Evolutionary conservation across 2,113 vertebrate genomes (phyloP).

Genomic region (Dicaeum eximium): DNA sequence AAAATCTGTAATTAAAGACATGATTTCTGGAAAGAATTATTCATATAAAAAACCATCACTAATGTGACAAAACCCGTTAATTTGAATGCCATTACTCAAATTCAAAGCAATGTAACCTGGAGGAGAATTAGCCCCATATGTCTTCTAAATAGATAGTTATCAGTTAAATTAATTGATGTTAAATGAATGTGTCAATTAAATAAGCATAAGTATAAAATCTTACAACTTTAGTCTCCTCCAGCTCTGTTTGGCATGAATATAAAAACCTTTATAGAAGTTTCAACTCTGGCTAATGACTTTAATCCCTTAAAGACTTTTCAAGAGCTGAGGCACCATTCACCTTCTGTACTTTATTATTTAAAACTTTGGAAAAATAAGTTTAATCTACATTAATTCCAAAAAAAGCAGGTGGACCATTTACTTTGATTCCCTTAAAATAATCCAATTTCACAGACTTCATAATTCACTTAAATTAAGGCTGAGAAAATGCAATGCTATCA

Average conservation of each 20-base stretch:
- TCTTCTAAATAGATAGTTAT: background rate
- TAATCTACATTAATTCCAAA: background rate
- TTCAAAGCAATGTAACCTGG: background rate
- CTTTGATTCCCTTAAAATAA: background rate
- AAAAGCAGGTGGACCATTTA: background rate
- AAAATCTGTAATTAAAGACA: background rate
- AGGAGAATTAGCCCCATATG: background rate
- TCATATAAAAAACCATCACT: background rate
- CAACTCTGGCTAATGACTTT: background rate
- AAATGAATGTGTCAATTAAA: background rate
- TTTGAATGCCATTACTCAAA: background rate
- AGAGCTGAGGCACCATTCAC: background rate
- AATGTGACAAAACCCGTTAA: background rate
- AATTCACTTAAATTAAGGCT: background rate
- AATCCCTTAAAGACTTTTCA: background rate
- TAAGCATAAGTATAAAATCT: background rate
- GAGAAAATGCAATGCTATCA: background rate
- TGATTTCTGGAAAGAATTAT: background rate
- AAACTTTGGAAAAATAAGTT: background rate
- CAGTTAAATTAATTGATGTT: background rate
- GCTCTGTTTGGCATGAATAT: background rate
- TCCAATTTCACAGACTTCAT: background rate
- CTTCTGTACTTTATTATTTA: background rate
- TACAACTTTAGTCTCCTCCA: background rate
- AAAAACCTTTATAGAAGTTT: background rate